Percentiles rank a stretch among this genome's conserved stretches.
phyloP scores from a whole-genome alignment of 2,113 vertebrate species.

The Odocoileus hemionus region DNA sequence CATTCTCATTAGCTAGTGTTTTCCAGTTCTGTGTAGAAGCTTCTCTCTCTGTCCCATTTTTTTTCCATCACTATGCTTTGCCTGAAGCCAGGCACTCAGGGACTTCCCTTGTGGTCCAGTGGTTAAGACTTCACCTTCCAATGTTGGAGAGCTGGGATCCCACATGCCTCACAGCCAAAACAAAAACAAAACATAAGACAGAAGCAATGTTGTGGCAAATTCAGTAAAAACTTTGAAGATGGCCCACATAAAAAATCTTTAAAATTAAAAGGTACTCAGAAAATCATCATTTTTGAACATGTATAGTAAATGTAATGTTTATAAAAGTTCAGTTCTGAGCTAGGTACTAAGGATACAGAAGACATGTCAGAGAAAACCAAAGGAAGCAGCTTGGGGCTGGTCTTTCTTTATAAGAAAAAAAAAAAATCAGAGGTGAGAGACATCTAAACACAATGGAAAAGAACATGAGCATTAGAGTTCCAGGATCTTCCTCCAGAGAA shows the following conservation, averaged over 20 bases:
- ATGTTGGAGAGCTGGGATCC: not conserved
- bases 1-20: not conserved
- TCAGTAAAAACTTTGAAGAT: not conserved
- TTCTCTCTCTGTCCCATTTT: not conserved
- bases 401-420: not conserved
- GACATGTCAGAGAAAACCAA: not conserved
- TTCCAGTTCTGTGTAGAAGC: not conserved
- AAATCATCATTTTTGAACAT: not conserved
- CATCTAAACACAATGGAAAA: not conserved
- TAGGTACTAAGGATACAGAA: not conserved
- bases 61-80: not conserved
- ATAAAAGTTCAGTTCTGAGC: not conserved
- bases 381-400: not conserved
- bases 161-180: not conserved
- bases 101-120: not conserved
- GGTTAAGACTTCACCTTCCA: not conserved
- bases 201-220: not conserved
- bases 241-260: not conserved
- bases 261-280: not conserved
- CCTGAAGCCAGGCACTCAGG: not conserved
- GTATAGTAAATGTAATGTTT: not conserved
- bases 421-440: not conserved
- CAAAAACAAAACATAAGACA: not conserved
- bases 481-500: not conserved
- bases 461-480: not conserved